Evolutionary conservation across 2,888 invertebrate genomes (phyloP).

Genomic region (Chrysotoxum bicinctum): DNA sequence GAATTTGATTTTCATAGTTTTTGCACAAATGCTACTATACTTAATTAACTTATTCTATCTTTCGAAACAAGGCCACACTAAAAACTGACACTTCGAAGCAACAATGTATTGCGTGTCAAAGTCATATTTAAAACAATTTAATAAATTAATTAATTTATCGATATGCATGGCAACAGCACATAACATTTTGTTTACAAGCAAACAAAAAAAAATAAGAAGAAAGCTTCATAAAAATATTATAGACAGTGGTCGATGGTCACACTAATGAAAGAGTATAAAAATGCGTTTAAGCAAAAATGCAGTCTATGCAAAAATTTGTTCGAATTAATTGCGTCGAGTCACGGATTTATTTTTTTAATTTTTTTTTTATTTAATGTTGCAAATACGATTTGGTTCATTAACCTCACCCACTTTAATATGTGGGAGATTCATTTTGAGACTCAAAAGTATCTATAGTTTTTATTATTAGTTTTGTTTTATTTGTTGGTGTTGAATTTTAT

Average conservation of each 20-base stretch:
- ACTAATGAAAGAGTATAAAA: conserved; percentile 14
- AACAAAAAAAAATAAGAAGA: neutral
- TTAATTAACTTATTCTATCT: neutral
- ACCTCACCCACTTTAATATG: neutral
- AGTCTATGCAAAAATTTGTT: neutral
- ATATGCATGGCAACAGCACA: conserved; percentile 9
- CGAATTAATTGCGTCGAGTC: neutral
- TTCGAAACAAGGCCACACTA: neutral
- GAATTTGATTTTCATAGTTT: no score
- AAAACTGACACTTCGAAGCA: neutral
- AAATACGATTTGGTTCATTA: conserved; percentile 20
- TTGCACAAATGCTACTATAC: neutral
- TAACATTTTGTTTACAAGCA: conserved; percentile 11
- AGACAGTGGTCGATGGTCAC: conserved; percentile 6
- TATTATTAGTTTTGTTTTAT: neutral
- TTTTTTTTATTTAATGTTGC: neutral
- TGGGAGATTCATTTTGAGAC: conserved; percentile 5
- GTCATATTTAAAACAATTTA: neutral
- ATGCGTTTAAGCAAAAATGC: conserved; percentile 15
- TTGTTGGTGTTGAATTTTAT: neutral
- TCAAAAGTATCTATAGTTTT: neutral
- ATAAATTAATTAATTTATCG: neutral
- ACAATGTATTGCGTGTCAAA: conserved; percentile 1
- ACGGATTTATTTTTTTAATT: neutral
- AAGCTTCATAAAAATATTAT: neutral